Conservation (phyloP, 64 coral and sea anemone genomes). For the Actinia equina region DNA sequence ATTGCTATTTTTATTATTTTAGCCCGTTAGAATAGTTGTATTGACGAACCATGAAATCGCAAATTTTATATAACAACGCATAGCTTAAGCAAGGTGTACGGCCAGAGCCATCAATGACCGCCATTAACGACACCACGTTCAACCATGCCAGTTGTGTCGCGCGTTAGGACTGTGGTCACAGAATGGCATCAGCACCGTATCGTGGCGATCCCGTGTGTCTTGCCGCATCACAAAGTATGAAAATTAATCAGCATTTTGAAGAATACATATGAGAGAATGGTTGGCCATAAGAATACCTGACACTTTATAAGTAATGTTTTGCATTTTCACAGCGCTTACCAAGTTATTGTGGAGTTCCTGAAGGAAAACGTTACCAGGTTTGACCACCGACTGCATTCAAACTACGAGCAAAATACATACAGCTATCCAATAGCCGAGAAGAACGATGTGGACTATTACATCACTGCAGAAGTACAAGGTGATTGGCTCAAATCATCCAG, state of each 20-base stretch:
- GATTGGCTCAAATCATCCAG: neutral
- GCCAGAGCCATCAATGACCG: no score
- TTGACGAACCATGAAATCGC: neutral
- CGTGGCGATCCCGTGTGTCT: no score
- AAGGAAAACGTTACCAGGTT: neutral
- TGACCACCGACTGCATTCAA: neutral
- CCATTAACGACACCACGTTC: no score
- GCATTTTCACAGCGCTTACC: neutral
- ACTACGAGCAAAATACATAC: neutral
- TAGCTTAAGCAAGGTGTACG: no score
- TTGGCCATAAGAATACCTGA: neutral
- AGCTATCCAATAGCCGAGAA: neutral
- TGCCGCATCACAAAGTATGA: no score
- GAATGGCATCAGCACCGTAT: no score
- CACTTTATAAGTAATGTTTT: neutral
- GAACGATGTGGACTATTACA: neutral
- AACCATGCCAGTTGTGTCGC: no score
- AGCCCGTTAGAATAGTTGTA: neutral
- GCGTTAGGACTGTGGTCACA: no score
- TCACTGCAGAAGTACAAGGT: conserved; percentile 26
- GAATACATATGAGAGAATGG: no score
- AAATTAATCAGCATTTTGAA: no score
- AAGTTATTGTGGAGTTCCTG: neutral
- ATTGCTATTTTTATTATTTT: neutral
- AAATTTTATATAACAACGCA: neutral